Conservation (phyloP, 2,797 vertebrate species). For the Pangasius macronema region DNA sequence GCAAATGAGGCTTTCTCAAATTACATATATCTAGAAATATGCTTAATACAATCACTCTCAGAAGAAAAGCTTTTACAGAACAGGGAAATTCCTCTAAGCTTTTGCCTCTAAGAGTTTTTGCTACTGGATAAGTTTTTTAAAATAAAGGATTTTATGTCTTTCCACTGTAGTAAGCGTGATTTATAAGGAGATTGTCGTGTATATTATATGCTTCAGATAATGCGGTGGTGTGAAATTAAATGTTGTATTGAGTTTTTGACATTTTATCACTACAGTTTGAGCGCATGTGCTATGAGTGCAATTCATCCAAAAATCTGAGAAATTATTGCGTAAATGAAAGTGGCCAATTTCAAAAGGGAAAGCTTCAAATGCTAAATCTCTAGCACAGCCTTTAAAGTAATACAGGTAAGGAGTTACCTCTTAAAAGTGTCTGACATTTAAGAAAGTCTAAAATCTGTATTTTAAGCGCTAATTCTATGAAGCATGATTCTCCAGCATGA, state of each 20-base stretch:
- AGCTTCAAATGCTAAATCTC: not conserved
- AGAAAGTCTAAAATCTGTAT: not conserved
- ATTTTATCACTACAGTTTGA: not conserved
- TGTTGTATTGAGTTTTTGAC: not conserved
- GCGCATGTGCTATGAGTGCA: not conserved
- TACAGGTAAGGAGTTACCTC: not conserved
- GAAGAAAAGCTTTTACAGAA: no score
- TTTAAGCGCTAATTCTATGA: not conserved
- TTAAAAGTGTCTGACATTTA: conserved; percentile 28
- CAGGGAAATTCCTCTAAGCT: no score
- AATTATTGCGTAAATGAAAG: not conserved
- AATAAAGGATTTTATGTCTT: not conserved
- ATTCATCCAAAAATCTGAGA: not conserved
- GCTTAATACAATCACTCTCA: not conserved
- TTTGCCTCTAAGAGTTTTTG: no score
- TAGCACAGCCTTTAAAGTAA: not conserved
- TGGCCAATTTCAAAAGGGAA: not conserved
- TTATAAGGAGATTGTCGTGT: not conserved
- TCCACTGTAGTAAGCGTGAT: not conserved
- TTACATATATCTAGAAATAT: not conserved
- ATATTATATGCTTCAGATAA: not conserved
- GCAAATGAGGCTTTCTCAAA: not conserved
- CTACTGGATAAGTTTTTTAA: no score
- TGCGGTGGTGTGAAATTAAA: not conserved
- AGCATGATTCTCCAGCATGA: not conserved